Evolutionary conservation across 2,113 vertebrate species (phyloP).

Genomic region (Tupaia chinensis): DNA sequence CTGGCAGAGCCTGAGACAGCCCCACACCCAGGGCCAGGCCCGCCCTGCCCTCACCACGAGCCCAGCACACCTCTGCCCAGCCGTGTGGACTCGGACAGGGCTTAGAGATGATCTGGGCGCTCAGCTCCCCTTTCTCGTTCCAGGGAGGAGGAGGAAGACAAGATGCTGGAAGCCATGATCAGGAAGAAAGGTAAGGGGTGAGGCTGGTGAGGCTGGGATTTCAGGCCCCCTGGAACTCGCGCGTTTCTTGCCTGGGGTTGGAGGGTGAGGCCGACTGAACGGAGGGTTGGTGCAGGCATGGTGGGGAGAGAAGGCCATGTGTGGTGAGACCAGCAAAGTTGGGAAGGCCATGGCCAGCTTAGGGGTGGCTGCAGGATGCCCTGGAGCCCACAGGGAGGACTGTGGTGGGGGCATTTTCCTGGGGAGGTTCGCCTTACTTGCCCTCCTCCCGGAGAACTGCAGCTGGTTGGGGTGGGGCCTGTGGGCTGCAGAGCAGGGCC

Average conservation of each 20-base stretch:
- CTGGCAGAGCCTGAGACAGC: neutral
- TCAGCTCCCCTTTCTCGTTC: constrained; percentile 76
- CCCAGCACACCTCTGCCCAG: neutral
- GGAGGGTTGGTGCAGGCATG: neutral
- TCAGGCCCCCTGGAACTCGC: too few relatives aligned
- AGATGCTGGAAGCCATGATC: constrained; percentile 93
- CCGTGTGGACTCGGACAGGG: neutral
- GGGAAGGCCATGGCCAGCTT: neutral
- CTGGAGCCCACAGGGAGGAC: neutral
- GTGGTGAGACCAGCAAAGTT: neutral
- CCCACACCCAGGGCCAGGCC: neutral
- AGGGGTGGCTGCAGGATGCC: neutral
- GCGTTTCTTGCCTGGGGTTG: neutral
- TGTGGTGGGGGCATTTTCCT: neutral
- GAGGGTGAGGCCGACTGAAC: neutral
- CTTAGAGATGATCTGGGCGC: neutral
- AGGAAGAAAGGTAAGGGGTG: constrained; percentile 90
- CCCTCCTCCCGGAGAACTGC: neutral
- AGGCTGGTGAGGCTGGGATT: neutral
- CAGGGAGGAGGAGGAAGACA: constrained; percentile 94
- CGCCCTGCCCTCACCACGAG: neutral
- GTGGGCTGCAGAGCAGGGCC: neutral
- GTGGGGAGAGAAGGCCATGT: neutral
- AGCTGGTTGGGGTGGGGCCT: neutral
- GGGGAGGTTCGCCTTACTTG: neutral